Base-by-base conservation (phyloP, 2,888 invertebrate species). In the Druceiella hillmani region DNA sequence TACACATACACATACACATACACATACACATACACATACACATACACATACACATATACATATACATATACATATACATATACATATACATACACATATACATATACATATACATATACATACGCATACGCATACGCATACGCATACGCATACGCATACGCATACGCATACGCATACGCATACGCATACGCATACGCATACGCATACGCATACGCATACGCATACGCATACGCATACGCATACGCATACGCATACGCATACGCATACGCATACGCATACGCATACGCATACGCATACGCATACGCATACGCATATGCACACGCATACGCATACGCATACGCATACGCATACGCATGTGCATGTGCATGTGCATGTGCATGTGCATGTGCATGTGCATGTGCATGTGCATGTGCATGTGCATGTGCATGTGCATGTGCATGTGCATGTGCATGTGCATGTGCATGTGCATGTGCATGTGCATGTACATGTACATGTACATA, bases 1-100 rank as follows among this genome's bases (percentile, higher is more conserved):
- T 20, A 20, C n/a, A 20, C n/a, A 20, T 20, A 20, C n/a, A 20
- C n/a, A 20, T 20, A 20, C n/a, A 20, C n/a, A 20, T 20, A 20
- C n/a, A 20, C n/a, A 20, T 20, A 20, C n/a, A 20, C n/a, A 20
- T 20, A 20, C n/a, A 20, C n/a, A 20, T 20, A 20, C n/a, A 20
- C n/a, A 20, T 20, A 20, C n/a, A 20, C n/a, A 20, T 20, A 20
- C n/a, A 20, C n/a, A 20, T 20, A 20, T 20, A 20, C n/a, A 20
- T 20, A 20, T 20, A 20, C n/a, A 20, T 20, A 20, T 20, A 20
- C n/a, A 20, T 20, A 20, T 20, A 20, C n/a, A 20, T 20, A 20
- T 20, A 20, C n/a, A 20, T 20, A 20, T 20, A 20, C n/a, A 20
- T 20, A 20, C n/a, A 20, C n/a, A 20, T 20, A 20, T 20, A 20